Evolutionary conservation across 1,140 invertebrate genomes (phyloP).

Genomic region (Littorina saxatilis): DNA sequence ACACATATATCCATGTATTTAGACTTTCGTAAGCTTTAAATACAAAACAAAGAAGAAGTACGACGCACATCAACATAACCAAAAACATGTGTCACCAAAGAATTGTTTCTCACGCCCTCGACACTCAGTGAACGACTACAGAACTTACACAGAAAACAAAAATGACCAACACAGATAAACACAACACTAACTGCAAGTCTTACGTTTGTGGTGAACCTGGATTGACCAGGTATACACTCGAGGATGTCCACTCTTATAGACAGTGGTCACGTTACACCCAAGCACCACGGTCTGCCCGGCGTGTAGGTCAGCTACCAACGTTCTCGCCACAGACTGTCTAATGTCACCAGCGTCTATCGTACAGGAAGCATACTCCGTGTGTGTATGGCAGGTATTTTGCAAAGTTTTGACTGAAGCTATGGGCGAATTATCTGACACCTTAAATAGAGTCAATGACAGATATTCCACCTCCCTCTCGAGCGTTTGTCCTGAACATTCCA

Average conservation of each 20-base stretch:
- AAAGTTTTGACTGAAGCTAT: background rate
- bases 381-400: background rate
- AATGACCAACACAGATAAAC: too few relatives aligned
- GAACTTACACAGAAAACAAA: too few relatives aligned
- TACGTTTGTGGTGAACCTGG: too few relatives aligned
- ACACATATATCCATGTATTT: too few relatives aligned
- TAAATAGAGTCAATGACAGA: background rate
- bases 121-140: too few relatives aligned
- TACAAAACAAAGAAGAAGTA: too few relatives aligned
- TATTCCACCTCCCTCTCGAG: background rate
- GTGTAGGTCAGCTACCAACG: constrained; percentile 6
- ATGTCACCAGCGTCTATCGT: background rate
- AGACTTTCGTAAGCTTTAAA: too few relatives aligned
- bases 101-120: too few relatives aligned
- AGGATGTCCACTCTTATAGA: background rate
- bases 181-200: too few relatives aligned
- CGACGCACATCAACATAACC: too few relatives aligned
- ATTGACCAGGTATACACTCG: background rate
- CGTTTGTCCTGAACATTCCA: constrained; percentile 5
- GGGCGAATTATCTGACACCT: background rate
- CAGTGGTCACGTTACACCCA: constrained; percentile 24
- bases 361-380: constrained; percentile 6
- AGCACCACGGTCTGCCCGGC: background rate
- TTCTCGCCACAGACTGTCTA: background rate
- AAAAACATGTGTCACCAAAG: too few relatives aligned